Evolutionary conservation across 2,888 invertebrate genomes (phyloP), one percentile per base, ranked within the genome.

Genomic region (Ochropleura leucogaster): DNA sequence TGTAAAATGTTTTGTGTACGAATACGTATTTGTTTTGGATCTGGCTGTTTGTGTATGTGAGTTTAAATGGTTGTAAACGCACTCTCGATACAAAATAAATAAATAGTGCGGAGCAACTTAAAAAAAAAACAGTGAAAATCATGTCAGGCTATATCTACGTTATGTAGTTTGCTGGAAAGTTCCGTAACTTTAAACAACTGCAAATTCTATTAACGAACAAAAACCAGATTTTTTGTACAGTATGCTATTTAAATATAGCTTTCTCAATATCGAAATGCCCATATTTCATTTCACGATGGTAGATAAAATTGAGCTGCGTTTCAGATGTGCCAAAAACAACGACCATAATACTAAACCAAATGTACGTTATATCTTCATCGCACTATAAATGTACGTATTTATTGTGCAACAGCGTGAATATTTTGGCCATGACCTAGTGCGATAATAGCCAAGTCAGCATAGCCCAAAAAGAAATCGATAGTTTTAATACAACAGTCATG

Each of bases 391-490:
- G 47, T 55, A n/a, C 40, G 42, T 73, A 64, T 78, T 79, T 57
- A 73, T 30, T 79, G 68, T 49, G n/a, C 16, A 18, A 30, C 40
- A 42, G 46, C 49, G 55, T 68, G 55, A 71, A 72, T 72, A 77
- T 68, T 70, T 71, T 80, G 77, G 49, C 69, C 67, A 55, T 82
- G 80, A 82, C 82, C 75, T 18, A 82, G 49, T 75, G 79, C n/a
- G 4, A 47, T 59, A 68, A 74, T 40, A 68, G 83, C 70, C 59
- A 68, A 79, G 69, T 81, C 53, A 81, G 81, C 57, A 42, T 30
- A 20, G 40, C 30, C 42, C 68, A 59, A 80, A 68, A 75, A 47
- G 42, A 8, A 63, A 75, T 80, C 78, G 57, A 79, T 79, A 80
- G 63, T 68, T 80, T 80, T 68, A 51, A 74, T 63, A 30, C 55